phyloP scores from a whole-genome alignment of 2,113 vertebrate genomes.

The Equus quagga region DNA sequence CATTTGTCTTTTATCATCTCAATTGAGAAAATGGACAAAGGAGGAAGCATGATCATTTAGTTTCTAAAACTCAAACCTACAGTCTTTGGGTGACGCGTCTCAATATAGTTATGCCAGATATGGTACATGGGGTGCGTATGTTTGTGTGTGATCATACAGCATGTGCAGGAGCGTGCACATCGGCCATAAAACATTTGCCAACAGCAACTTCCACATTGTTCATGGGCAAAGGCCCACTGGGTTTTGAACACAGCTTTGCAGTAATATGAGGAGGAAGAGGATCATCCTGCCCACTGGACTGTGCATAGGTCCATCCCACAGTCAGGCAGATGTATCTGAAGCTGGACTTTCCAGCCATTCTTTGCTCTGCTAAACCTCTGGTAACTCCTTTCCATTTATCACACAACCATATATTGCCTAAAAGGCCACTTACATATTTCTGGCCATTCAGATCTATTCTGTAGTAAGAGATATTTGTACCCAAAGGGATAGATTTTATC shows the following conservation, averaged over 20 bases:
- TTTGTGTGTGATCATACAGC: background rate
- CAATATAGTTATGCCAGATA: background rate
- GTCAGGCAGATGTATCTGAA: background rate
- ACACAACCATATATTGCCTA: background rate
- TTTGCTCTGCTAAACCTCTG: background rate
- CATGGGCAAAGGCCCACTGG: background rate
- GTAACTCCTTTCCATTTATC: background rate
- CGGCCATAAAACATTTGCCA: background rate
- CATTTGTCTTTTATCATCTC: background rate
- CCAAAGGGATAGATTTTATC: background rate
- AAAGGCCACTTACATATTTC: background rate
- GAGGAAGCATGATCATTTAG: background rate
- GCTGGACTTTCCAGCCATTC: background rate
- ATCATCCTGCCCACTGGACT: background rate
- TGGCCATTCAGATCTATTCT: background rate
- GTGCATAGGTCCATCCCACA: background rate
- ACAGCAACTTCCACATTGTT: too few relatives aligned
- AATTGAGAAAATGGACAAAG: background rate
- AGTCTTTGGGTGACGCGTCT: background rate
- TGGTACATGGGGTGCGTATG: fast-evolving
- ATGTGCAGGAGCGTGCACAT: background rate
- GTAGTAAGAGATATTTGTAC: background rate
- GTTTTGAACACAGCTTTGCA: background rate
- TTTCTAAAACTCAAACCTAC: background rate
- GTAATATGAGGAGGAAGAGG: background rate